phyloP scores from a whole-genome alignment of 1,140 invertebrate genomes.

The Magallana ariakensis region DNA sequence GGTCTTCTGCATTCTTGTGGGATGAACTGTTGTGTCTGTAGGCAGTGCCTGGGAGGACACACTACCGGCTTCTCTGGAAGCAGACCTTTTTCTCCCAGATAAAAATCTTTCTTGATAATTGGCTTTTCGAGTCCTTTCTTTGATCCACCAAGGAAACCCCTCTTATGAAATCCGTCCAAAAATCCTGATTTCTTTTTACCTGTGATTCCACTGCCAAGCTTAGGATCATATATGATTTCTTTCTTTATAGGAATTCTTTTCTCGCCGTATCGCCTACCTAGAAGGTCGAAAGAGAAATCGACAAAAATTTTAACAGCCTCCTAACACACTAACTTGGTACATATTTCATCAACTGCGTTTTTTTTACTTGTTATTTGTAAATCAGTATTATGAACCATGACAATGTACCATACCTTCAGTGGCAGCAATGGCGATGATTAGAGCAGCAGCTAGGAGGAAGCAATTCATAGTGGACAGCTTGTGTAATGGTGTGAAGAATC shows the following conservation, averaged over 20 bases:
- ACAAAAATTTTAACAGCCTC: too few relatives aligned
- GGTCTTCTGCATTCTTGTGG: slow-evolving; percentile 29
- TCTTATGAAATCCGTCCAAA: background rate
- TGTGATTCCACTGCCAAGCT: background rate
- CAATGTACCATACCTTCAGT: background rate
- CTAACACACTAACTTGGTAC: too few relatives aligned
- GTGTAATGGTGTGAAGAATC: background rate
- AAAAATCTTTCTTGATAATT: background rate
- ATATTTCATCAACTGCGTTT: too few relatives aligned
- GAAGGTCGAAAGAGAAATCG: background rate
- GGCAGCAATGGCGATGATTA: background rate
- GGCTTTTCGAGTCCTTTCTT: background rate
- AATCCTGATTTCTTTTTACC: background rate
- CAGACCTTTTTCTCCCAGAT: background rate
- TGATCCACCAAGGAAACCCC: background rate
- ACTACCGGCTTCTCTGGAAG: slow-evolving; percentile 4
- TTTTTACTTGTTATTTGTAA: too few relatives aligned
- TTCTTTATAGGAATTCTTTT: background rate
- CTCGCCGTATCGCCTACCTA: slow-evolving; percentile 10
- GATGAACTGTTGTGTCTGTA: background rate
- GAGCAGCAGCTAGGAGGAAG: background rate
- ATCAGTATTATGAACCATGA: too few relatives aligned
- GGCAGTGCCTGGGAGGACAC: slow-evolving; percentile 24
- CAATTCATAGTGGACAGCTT: background rate
- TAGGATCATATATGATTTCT: background rate